phyloP scores from a whole-genome alignment of 2,113 vertebrate genomes.

The Recurvirostra avosetta region DNA sequence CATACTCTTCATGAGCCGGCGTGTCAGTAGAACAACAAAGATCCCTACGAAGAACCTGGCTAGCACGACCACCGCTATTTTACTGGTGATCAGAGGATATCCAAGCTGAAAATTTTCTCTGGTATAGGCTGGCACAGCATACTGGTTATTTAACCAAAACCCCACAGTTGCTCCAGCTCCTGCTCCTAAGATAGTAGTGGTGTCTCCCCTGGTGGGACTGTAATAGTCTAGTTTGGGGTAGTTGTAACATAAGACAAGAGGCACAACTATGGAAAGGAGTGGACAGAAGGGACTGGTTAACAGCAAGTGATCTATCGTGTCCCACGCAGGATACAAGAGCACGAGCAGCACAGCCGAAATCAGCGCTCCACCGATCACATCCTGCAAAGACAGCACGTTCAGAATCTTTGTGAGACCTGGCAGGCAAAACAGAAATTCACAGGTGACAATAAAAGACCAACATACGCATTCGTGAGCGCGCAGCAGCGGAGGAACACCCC shows the following conservation, averaged over 20 bases:
- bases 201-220: conserved; percentile 91
- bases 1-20: conserved; percentile 72
- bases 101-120: background rate
- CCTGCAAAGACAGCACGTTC: conserved; percentile 69
- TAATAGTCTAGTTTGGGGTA: conserved; percentile 89
- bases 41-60: conserved; percentile 78
- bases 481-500: background rate
- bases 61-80: background rate
- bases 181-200: conserved; percentile 85
- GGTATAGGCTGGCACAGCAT: conserved; percentile 13
- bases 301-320: conserved; percentile 80
- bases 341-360: conserved; percentile 76
- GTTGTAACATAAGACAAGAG: conserved; percentile 84
- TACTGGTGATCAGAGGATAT: conserved; percentile 50
- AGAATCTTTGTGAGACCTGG: background rate
- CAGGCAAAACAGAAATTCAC: background rate
- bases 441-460: background rate
- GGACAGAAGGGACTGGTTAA: conserved; percentile 82
- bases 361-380: conserved; percentile 85
- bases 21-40: conserved; percentile 72
- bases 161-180: conserved; percentile 83
- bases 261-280: conserved; percentile 70
- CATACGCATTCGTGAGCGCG: rapidly evolving
- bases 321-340: conserved; percentile 84
- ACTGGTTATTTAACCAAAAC: conserved; percentile 85